Percentiles rank a stretch among this genome's conserved stretches.
Conservation (phyloP, 2,113 vertebrate genomes). For the Ceuthmochares aereus region DNA sequence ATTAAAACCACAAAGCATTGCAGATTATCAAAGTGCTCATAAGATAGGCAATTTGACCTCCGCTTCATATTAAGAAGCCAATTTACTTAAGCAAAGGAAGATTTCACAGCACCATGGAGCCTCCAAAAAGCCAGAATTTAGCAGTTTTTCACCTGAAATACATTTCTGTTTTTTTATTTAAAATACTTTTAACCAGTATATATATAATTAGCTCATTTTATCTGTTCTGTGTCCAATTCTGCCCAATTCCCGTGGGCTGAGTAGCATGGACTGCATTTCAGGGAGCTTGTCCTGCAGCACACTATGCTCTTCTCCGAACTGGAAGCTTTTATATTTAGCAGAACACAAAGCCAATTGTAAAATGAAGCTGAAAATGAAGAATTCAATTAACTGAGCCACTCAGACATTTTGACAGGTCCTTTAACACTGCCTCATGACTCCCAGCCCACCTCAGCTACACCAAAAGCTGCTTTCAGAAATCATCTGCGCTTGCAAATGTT, state of each 20-base stretch:
- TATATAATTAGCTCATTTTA: not conserved
- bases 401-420: not conserved
- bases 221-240: not conserved
- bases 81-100: not conserved
- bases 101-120: not conserved
- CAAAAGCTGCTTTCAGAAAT: not conserved
- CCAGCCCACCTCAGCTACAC: not conserved
- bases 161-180: not conserved
- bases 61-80: not conserved
- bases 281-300: not conserved
- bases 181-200: not conserved
- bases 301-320: not conserved
- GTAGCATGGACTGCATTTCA: not conserved
- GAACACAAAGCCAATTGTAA: conserved; percentile 40
- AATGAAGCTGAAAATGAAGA: not conserved
- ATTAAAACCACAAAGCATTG: not conserved
- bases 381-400: not conserved
- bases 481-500: conserved; percentile 40
- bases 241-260: not conserved
- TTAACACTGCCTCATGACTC: not conserved
- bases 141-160: not conserved
- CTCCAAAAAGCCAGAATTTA: not conserved
- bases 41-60: not conserved
- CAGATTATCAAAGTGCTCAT: not conserved
- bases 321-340: not conserved